A percentile compares a stretch with the other conserved stretches of the same genome.
These are phyloP conservation scores for Tortrix viridana DNA, from an alignment of 2,888 invertebrate genomes.

Conservation along the genomic window DNA sequence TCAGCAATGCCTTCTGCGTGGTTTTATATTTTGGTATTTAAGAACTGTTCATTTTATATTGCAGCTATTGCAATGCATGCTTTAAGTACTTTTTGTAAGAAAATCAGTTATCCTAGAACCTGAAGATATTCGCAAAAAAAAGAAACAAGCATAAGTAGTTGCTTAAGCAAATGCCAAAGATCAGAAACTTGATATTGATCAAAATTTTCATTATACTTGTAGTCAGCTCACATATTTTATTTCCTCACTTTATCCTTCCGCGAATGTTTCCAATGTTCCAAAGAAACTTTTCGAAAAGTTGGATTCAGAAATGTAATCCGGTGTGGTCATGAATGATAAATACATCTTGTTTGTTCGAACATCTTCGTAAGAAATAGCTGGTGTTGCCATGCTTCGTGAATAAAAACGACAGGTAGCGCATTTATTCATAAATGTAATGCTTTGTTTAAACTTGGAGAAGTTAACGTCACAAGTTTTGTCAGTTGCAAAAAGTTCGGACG, in stretches of 20 bases:
- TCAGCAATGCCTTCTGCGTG: slow-evolving; percentile 57
- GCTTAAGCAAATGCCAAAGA: slow-evolving; percentile 52
- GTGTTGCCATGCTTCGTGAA: slow-evolving; percentile 11
- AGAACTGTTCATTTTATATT: slow-evolving; percentile 24
- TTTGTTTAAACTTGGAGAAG: neutral
- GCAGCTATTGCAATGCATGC: slow-evolving; percentile 32
- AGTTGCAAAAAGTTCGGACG: neutral
- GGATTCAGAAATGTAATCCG: slow-evolving; percentile 27
- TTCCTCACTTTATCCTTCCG: slow-evolving; percentile 6
- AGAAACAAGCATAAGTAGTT: no score
- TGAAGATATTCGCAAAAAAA: slow-evolving; percentile 15
- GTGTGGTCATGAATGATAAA: slow-evolving; percentile 30
- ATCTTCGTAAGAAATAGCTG: slow-evolving; percentile 31
- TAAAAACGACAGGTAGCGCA: slow-evolving; percentile 7
- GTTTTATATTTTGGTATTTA: slow-evolving; percentile 44
- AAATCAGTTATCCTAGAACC: slow-evolving; percentile 3
- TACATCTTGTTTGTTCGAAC: slow-evolving; percentile 35
- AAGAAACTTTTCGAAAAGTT: slow-evolving; percentile 27
- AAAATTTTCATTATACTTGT: slow-evolving; percentile 5
- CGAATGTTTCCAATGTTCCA: slow-evolving; percentile 26
- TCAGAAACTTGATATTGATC: slow-evolving; percentile 46
- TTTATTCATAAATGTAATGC: neutral
- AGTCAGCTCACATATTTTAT: slow-evolving; percentile 30
- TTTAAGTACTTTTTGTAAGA: slow-evolving; percentile 19
- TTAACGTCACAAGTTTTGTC: neutral